phyloP scores from a whole-genome alignment of 2,888 invertebrate genomes.

The Cephus nigrinus region DNA sequence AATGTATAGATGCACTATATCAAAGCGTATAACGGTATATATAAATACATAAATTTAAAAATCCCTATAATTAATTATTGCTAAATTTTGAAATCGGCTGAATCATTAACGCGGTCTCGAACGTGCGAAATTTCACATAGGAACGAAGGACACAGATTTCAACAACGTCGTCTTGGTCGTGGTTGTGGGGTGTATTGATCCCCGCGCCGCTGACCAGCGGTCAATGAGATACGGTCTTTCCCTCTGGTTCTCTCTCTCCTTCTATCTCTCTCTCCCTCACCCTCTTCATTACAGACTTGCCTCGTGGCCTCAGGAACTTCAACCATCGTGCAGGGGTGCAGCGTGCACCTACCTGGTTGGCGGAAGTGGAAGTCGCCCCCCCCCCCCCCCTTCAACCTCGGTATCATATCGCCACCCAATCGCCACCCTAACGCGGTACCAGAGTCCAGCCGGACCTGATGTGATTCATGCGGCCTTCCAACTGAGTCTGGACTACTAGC shows the following conservation, averaged over 20 bases:
- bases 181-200: constrained; percentile 46
- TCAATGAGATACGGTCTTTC: constrained; percentile 65
- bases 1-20: too few relatives aligned
- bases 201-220: constrained; percentile 59
- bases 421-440: too few relatives aligned
- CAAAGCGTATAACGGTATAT: too few relatives aligned
- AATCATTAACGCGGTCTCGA: too few relatives aligned
- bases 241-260: constrained; percentile 26
- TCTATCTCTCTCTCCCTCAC: neutral
- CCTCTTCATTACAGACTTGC: neutral
- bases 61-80: too few relatives aligned
- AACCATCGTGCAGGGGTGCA: neutral
- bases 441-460: too few relatives aligned
- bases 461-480: neutral
- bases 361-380: neutral
- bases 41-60: too few relatives aligned
- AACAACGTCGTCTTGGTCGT: too few relatives aligned
- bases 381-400: neutral
- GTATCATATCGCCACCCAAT: neutral
- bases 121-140: too few relatives aligned
- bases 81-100: too few relatives aligned
- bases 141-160: too few relatives aligned
- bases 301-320: constrained; percentile 4
- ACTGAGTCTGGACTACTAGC: too few relatives aligned
- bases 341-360: neutral